These are phyloP conservation scores for Palloptera scutellata DNA, from an alignment of 2,888 invertebrate genomes.

Conservation along the genomic window DNA sequence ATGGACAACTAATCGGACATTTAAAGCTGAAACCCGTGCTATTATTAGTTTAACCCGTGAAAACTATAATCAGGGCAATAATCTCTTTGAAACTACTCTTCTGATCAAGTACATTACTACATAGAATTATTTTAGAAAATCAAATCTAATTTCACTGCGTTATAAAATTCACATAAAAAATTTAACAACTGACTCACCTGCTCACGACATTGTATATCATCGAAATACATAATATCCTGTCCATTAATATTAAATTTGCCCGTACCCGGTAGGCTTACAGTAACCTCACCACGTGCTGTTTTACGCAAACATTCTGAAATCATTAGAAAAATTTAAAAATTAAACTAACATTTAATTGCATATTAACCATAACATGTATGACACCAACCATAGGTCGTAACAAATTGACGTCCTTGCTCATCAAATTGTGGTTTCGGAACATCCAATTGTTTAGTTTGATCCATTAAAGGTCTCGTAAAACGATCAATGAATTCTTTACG, in stretches of 20 bases:
- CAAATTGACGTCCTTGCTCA: conserved; percentile 74
- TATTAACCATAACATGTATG: background rate
- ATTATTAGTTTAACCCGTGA: too few species aligned
- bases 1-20: too few species aligned
- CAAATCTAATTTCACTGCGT: background rate
- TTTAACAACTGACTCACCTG: conserved; percentile 68
- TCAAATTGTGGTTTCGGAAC: conserved; percentile 76
- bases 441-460: conserved; percentile 69
- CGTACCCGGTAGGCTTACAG: conserved; percentile 81
- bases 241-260: conserved; percentile 86
- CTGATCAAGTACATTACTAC: too few species aligned
- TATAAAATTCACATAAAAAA: background rate
- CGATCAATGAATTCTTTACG: conserved; percentile 77
- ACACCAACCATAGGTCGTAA: conserved; percentile 72
- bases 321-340: background rate
- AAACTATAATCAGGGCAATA: too few species aligned
- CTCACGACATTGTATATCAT: conserved; percentile 74
- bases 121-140: too few species aligned
- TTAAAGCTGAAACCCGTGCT: too few species aligned
- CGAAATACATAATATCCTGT: conserved; percentile 78
- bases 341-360: background rate
- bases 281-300: conserved; percentile 78
- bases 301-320: conserved; percentile 75
- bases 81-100: too few species aligned
- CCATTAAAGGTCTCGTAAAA: conserved; percentile 71